Conservation (phyloP, 2,113 vertebrate genomes). For the Istiophorus platypterus region DNA sequence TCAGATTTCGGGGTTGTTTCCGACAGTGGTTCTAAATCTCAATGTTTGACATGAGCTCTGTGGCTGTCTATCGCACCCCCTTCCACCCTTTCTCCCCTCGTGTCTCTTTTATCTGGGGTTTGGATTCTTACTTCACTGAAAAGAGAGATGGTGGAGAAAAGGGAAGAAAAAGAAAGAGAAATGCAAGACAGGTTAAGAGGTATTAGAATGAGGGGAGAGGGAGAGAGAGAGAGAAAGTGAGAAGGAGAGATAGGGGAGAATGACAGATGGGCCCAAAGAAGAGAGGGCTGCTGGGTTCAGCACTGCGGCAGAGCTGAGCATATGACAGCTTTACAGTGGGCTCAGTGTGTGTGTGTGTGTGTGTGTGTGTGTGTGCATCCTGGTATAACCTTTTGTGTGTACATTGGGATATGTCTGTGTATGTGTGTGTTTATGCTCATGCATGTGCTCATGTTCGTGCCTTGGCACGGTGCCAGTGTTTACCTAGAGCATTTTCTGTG, state of each 20-base stretch:
- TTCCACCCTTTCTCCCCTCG: not conserved
- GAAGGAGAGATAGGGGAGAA: slow-evolving; percentile 42
- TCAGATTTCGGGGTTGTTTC: slow-evolving; percentile 43
- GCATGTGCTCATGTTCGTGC: slow-evolving; percentile 30
- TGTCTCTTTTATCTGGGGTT: slow-evolving; percentile 47
- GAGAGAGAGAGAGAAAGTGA: slow-evolving; percentile 18
- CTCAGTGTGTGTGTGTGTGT: slow-evolving; percentile 39
- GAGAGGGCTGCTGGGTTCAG: slow-evolving; percentile 74
- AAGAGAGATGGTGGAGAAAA: not conserved
- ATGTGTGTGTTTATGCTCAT: slow-evolving; percentile 15
- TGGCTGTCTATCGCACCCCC: slow-evolving; percentile 28
- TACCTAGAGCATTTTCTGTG: slow-evolving; percentile 62
- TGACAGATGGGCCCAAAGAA: slow-evolving; percentile 76
- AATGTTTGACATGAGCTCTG: slow-evolving; percentile 58
- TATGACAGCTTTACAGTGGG: slow-evolving; percentile 74
- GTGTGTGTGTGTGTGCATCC: slow-evolving; percentile 17
- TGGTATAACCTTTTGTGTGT: slow-evolving; percentile 36
- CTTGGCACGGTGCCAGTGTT: slow-evolving; percentile 72
- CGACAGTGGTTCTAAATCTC: slow-evolving; percentile 47
- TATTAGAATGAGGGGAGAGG: slow-evolving; percentile 51
- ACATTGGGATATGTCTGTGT: not conserved
- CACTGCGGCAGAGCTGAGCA: slow-evolving; percentile 73
- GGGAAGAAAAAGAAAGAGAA: not conserved
- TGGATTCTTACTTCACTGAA: slow-evolving; percentile 35
- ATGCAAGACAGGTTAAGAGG: slow-evolving; percentile 41